These are phyloP conservation scores for Fulmarus glacialis DNA, from an alignment of 2,113 vertebrate species.

Conservation along the genomic window DNA sequence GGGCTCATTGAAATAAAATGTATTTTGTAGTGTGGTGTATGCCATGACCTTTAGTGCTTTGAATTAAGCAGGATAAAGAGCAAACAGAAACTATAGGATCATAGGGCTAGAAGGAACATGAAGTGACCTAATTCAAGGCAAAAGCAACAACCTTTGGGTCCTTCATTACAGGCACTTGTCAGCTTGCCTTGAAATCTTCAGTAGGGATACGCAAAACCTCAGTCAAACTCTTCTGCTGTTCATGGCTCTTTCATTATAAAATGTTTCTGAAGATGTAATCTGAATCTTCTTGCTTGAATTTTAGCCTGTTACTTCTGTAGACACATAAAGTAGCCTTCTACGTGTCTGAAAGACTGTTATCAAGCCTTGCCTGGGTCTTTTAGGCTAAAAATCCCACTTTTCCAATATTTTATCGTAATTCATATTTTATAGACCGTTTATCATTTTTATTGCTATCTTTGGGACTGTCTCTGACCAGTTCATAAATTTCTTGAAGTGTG, in stretches of 20 bases:
- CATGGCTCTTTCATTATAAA: background rate
- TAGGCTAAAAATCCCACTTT: background rate
- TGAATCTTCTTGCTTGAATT: background rate
- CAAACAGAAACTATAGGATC: background rate
- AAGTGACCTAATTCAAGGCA: background rate
- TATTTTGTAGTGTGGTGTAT: background rate
- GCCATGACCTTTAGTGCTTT: background rate
- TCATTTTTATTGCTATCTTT: conserved; percentile 7
- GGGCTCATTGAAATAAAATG: background rate
- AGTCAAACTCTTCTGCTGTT: background rate
- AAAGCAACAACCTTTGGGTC: background rate
- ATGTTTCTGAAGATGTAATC: background rate
- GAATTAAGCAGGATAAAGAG: background rate
- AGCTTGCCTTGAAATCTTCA: background rate
- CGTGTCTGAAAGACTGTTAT: background rate
- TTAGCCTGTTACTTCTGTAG: background rate
- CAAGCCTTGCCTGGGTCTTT: background rate
- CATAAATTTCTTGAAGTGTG: background rate
- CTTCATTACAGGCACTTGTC: background rate
- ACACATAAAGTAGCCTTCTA: background rate
- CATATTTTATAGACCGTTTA: background rate
- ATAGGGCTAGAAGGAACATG: background rate
- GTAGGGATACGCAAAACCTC: background rate
- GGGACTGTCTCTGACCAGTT: background rate
- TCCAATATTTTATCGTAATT: background rate